A percentile compares a stretch with the other conserved stretches of the same genome.
Conservation (phyloP, 2,888 invertebrate species). For the Spisula subtruncata region DNA sequence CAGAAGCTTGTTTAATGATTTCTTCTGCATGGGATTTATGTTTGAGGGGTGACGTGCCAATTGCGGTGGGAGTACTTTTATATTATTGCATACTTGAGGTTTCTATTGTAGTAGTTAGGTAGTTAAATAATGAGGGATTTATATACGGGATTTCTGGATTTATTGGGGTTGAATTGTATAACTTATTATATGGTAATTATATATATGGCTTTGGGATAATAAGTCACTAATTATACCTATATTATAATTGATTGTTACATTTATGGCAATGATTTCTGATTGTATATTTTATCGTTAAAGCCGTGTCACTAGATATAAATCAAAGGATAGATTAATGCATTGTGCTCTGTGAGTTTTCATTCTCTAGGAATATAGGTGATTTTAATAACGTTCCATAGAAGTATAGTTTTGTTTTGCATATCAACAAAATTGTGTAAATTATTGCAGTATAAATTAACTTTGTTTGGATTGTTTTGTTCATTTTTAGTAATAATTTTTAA, state of each 20-base stretch:
- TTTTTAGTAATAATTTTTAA: too few relatives aligned
- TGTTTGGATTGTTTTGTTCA: too few relatives aligned
- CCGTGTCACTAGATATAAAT: too few relatives aligned
- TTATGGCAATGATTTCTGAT: neutral
- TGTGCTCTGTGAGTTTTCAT: neutral
- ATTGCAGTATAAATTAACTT: too few relatives aligned
- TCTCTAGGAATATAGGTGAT: neutral
- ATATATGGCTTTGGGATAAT: neutral
- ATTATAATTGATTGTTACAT: neutral
- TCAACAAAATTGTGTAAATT: too few relatives aligned
- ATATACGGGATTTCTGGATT: constrained; percentile 2
- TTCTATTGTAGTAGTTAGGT: neutral
- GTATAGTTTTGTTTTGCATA: neutral
- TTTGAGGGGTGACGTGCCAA: constrained; percentile 19
- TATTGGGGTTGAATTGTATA: constrained; percentile 17
- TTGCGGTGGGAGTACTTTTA: neutral
- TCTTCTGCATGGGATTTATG: neutral
- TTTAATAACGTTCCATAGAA: neutral
- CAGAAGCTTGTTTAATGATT: neutral
- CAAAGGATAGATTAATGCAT: neutral
- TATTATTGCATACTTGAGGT: constrained; percentile 1
- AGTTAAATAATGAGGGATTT: constrained; percentile 10
- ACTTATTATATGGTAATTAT: neutral
- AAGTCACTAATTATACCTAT: neutral
- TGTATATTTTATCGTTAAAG: neutral